Percentiles rank a stretch among this genome's conserved stretches.
phyloP scores from a whole-genome alignment of 2,888 invertebrate genomes.

The Drosophila mimetica region DNA sequence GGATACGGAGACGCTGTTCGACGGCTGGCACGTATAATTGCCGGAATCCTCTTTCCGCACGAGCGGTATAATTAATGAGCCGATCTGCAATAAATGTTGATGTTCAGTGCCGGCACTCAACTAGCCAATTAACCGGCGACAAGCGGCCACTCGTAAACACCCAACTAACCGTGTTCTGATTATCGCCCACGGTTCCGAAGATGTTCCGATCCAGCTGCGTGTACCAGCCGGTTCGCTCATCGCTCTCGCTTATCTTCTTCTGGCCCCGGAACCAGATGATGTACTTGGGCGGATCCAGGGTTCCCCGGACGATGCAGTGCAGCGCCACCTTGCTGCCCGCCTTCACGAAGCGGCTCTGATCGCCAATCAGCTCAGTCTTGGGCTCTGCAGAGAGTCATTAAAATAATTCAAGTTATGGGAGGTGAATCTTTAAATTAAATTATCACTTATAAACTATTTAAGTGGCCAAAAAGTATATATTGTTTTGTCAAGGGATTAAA shows the following conservation, averaged over 20 bases:
- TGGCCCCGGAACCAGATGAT: constrained; percentile 95
- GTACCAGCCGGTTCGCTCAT: constrained; percentile 83
- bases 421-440: no score
- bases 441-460: no score
- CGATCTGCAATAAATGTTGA: constrained; percentile 80
- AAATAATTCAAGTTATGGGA: no score
- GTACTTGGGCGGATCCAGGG: constrained; percentile 95
- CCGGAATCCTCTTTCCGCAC: constrained; percentile 85
- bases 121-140: constrained; percentile 10
- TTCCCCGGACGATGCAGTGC: constrained; percentile 95
- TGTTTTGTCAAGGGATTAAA: no score
- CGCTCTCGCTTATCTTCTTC: constrained; percentile 81
- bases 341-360: constrained; percentile 95
- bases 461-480: no score
- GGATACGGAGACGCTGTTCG: constrained; percentile 94
- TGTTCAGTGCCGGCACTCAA: constrained; percentile 25
- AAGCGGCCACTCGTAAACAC: constrained; percentile 25
- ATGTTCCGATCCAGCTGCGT: constrained; percentile 83
- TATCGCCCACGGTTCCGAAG: constrained; percentile 81
- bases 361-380: constrained; percentile 94
- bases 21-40: constrained; percentile 97
- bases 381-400: constrained; percentile 87
- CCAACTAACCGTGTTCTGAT: constrained; percentile 83
- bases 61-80: constrained; percentile 84
- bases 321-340: constrained; percentile 94